These are phyloP conservation scores for Conopomorpha cramerella DNA, from an alignment of 1,140 invertebrate species.

Conservation along the genomic window DNA sequence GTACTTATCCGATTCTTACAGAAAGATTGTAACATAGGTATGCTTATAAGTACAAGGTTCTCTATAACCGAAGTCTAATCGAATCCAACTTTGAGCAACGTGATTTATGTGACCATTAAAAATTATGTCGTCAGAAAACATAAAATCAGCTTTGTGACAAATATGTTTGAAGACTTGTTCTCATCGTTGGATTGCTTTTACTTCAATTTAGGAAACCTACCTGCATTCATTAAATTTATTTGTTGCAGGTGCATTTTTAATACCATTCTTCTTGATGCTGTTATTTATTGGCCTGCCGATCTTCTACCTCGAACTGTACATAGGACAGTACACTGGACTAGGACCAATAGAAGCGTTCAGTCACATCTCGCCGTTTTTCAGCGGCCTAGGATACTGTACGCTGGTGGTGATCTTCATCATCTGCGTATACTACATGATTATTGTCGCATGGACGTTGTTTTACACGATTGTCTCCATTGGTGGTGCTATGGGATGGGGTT, in stretches of 20 bases:
- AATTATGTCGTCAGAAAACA: no score
- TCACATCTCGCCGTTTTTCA: slow-evolving; percentile 66
- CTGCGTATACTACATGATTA: slow-evolving; percentile 84
- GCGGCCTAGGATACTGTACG: slow-evolving; percentile 69
- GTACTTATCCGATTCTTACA: no score
- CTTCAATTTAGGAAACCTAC: no score
- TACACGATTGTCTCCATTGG: slow-evolving; percentile 76
- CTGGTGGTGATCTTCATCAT: slow-evolving; percentile 78
- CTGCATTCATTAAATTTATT: slow-evolving; percentile 11
- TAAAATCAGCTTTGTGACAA: no score
- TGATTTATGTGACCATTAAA: no score
- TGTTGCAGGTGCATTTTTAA: slow-evolving; percentile 75
- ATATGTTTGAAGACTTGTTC: no score
- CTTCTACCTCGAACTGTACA: slow-evolving; percentile 69
- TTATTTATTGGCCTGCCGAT: slow-evolving; percentile 80
- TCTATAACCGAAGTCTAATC: no score
- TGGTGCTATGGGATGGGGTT: slow-evolving; percentile 70
- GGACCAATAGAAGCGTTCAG: slow-evolving; percentile 65
- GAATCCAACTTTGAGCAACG: no score
- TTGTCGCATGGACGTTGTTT: slow-evolving; percentile 79
- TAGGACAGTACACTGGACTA: slow-evolving; percentile 68
- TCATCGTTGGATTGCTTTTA: no score
- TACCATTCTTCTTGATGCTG: slow-evolving; percentile 80
- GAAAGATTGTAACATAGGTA: no score
- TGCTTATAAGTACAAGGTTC: no score